phyloP scores from a whole-genome alignment of 2,888 invertebrate species.

The Oxytorus armatus region DNA sequence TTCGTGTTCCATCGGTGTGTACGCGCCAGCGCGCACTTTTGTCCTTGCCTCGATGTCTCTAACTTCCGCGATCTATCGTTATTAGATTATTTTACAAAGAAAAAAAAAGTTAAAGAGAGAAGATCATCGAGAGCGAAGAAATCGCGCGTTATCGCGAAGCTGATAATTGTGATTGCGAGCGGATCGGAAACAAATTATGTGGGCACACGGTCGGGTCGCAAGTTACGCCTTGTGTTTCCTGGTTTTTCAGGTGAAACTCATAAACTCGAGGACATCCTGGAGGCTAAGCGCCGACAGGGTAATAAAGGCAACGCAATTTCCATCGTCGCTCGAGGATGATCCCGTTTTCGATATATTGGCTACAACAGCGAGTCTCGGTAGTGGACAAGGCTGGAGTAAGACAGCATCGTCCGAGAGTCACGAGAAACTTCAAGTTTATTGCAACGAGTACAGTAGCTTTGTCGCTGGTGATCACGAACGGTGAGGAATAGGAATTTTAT shows the following conservation, averaged over 20 bases:
- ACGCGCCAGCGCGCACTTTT: constrained; percentile 25
- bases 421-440: constrained; percentile 80
- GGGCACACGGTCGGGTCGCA: constrained; percentile 77
- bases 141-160: not conserved
- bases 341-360: constrained; percentile 91
- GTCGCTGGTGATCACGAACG: constrained; percentile 77
- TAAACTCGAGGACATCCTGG: constrained; percentile 94
- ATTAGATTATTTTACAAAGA: constrained; percentile 43
- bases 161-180: constrained; percentile 4
- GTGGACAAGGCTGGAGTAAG: constrained; percentile 81
- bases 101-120: constrained; percentile 6
- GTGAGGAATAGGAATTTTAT: constrained; percentile 67
- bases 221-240: constrained; percentile 81
- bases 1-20: constrained; percentile 35
- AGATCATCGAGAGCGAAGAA: not conserved
- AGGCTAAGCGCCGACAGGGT: constrained; percentile 92
- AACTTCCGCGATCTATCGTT: constrained; percentile 31
- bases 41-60: constrained; percentile 37
- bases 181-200: constrained; percentile 68
- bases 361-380: constrained; percentile 86
- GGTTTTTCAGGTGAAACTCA: constrained; percentile 84
- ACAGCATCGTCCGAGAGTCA: constrained; percentile 75
- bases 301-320: constrained; percentile 86
- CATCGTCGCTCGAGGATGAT: constrained; percentile 86
- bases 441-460: constrained; percentile 80